Conservation (phyloP, 2,113 vertebrate species). For the Sinocyclocheilus maitianheensis region DNA sequence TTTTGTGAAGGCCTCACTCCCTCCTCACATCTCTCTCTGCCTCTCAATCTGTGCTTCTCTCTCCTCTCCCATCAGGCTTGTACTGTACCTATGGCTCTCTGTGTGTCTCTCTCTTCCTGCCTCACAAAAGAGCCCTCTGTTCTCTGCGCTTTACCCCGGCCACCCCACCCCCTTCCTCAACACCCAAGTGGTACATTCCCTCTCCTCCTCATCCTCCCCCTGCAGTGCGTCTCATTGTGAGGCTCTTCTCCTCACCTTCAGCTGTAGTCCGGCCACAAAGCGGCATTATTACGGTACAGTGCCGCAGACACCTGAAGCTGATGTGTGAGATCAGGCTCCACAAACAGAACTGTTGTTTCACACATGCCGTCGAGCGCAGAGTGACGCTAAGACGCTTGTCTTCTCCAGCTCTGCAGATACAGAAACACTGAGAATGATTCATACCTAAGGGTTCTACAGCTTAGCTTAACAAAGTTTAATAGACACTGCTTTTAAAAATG, state of each 20-base stretch:
- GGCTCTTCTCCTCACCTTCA: constrained; percentile 27
- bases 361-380: neutral
- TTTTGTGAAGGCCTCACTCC: neutral
- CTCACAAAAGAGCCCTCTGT: constrained; percentile 77
- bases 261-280: constrained; percentile 25
- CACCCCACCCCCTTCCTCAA: constrained; percentile 73
- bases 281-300: constrained; percentile 28
- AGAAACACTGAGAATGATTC: neutral
- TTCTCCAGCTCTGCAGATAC: neutral
- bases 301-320: neutral
- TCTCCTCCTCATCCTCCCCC: constrained; percentile 61
- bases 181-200: constrained; percentile 79
- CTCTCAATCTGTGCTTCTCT: constrained; percentile 45
- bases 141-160: constrained; percentile 65
- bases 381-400: neutral
- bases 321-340: constrained; percentile 9
- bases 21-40: constrained; percentile 25
- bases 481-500: no score
- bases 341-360: neutral
- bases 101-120: constrained; percentile 69
- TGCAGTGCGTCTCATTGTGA: constrained; percentile 61
- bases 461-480: no score
- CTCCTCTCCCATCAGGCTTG: constrained; percentile 46
- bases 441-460: neutral
- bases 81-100: constrained; percentile 65